phyloP scores from a whole-genome alignment of 2,888 invertebrate genomes.

The Eristalis pertinax region DNA sequence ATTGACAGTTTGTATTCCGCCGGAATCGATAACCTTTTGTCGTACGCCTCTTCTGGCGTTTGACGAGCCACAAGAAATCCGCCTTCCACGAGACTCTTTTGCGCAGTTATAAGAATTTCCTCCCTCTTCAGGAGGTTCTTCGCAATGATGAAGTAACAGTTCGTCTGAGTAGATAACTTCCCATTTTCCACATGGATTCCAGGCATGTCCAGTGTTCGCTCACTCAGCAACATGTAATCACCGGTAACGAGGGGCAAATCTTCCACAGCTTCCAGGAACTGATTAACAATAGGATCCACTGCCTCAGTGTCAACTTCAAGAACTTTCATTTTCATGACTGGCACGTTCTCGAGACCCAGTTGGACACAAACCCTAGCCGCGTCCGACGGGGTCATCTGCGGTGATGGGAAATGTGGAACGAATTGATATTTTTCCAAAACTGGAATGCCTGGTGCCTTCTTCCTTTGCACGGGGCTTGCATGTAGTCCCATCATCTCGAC shows the following conservation, averaged over 20 bases:
- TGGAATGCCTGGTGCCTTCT: constrained; percentile 86
- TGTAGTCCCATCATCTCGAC: constrained; percentile 90
- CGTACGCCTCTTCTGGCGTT: constrained; percentile 74
- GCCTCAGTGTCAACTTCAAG: constrained; percentile 84
- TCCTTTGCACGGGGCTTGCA: constrained; percentile 88
- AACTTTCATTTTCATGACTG: constrained; percentile 84
- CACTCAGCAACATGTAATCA: constrained; percentile 83
- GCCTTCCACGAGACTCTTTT: constrained; percentile 83
- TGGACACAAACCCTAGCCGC: constrained; percentile 86
- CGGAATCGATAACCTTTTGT: constrained; percentile 78
- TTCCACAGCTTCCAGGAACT: constrained; percentile 84
- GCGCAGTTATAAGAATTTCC: constrained; percentile 81
- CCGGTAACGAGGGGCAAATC: constrained; percentile 88
- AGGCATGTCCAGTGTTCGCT: constrained; percentile 77
- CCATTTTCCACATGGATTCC: constrained; percentile 85
- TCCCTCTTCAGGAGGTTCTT: constrained; percentile 74
- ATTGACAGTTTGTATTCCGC: constrained; percentile 76
- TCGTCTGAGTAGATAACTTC: constrained; percentile 81
- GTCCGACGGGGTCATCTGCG: constrained; percentile 79
- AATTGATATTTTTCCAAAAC: constrained; percentile 90
- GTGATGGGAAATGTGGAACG: constrained; percentile 83
- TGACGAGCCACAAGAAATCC: constrained; percentile 84
- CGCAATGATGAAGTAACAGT: constrained; percentile 78
- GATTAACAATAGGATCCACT: constrained; percentile 82
- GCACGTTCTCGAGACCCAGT: constrained; percentile 87